Evolutionary conservation across 2,797 vertebrate genomes (phyloP).

Genomic region (Mormyrops attenuatus): DNA sequence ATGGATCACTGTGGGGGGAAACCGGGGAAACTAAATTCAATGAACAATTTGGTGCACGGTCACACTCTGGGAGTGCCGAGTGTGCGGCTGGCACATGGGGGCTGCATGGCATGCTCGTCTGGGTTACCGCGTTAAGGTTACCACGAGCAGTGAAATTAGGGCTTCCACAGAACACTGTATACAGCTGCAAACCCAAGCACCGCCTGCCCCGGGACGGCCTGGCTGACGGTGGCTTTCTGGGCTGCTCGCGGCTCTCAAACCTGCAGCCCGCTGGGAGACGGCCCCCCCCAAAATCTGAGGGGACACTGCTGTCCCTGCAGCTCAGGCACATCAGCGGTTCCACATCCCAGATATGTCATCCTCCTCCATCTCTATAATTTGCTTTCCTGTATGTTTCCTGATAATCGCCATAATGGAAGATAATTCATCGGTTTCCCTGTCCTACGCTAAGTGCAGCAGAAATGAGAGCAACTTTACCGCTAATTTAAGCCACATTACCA

Average conservation of each 20-base stretch:
- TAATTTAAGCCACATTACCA: not conserved
- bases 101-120: not conserved
- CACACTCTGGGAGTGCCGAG: not conserved
- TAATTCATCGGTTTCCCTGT: not conserved
- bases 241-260: not conserved
- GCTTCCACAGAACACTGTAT: not conserved
- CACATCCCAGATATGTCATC: not conserved
- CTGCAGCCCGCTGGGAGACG: not conserved
- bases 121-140: not conserved
- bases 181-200: not conserved
- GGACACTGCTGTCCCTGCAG: not conserved
- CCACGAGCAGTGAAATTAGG: not conserved
- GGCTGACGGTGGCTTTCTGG: too few relatives aligned
- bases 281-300: not conserved
- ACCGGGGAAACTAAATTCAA: not conserved
- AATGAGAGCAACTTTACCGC: not conserved
- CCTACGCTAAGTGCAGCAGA: not conserved
- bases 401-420: not conserved
- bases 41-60: not conserved
- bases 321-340: not conserved
- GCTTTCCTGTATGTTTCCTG: not conserved
- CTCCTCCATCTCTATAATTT: not conserved
- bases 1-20: slow-evolving; percentile 73
- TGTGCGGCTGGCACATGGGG: not conserved
- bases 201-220: not conserved